Conservation (phyloP, 2,797 vertebrate species). For the Gallinago solitaria region DNA sequence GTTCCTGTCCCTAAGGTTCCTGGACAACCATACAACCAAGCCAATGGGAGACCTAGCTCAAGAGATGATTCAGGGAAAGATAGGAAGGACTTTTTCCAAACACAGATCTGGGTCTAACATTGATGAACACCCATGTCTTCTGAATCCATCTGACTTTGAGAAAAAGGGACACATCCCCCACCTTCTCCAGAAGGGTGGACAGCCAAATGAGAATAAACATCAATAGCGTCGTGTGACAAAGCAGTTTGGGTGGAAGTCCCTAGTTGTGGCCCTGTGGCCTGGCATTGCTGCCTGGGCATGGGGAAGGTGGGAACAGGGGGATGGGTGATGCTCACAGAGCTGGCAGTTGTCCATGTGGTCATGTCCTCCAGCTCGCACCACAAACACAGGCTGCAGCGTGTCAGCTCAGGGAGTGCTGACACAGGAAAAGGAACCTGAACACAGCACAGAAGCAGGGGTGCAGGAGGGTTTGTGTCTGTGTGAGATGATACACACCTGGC, state of each 20-base stretch:
- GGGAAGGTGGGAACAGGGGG: background rate
- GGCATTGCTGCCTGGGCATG: background rate
- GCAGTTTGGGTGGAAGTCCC: background rate
- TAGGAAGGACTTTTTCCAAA: background rate
- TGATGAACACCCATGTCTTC: background rate
- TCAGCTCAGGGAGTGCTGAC: fast-evolving
- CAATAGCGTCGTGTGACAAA: background rate
- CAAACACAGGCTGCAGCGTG: fast-evolving
- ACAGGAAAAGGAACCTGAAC: background rate
- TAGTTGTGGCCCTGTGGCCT: background rate
- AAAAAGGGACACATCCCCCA: background rate
- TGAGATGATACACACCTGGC: background rate
- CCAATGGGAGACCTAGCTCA: background rate
- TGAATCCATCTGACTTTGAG: background rate
- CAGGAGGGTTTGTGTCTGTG: background rate
- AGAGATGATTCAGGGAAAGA: background rate
- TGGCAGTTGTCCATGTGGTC: fast-evolving
- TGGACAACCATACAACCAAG: fast-evolving
- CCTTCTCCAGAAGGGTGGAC: background rate
- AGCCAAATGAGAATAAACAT: background rate
- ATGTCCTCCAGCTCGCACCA: background rate
- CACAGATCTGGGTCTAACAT: background rate
- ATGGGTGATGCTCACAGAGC: background rate
- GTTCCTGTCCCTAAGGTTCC: background rate
- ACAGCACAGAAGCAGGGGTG: background rate